Percentiles rank a stretch among this genome's conserved stretches.
Conservation (phyloP, 2,797 vertebrate species). For the Bradypodion pumilum region DNA sequence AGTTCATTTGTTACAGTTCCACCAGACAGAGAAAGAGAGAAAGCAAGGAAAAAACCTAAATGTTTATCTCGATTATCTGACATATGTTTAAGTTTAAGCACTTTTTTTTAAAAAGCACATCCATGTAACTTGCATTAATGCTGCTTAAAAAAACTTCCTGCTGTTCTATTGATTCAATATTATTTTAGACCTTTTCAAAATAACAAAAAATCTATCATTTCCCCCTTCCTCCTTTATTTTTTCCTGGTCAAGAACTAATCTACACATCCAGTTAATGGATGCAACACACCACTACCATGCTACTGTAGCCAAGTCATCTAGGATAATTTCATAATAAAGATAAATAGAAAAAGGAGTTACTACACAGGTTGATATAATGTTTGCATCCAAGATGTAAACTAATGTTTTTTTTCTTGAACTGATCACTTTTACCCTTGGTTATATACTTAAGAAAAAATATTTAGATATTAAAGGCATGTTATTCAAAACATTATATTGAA, state of each 20-base stretch:
- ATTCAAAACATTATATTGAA: conserved; percentile 38
- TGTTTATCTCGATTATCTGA: conserved; percentile 66
- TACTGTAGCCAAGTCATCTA: conserved; percentile 70
- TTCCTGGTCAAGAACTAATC: conserved; percentile 66
- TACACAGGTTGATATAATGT: conserved; percentile 78
- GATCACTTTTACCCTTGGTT: conserved; percentile 75
- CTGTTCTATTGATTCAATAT: conserved; percentile 71
- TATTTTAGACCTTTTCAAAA: conserved; percentile 55
- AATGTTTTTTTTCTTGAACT: conserved; percentile 79
- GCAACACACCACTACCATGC: conserved; percentile 67
- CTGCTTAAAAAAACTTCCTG: conserved; percentile 69
- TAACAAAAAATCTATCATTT: conserved; percentile 62
- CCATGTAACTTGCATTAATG: conserved; percentile 71
- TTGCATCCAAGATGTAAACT: conserved; percentile 82
- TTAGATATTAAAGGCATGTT: conserved; percentile 71
- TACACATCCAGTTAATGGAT: conserved; percentile 69
- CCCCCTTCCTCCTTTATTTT: conserved; percentile 55
- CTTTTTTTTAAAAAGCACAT: conserved; percentile 53
- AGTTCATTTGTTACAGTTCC: conserved; percentile 72
- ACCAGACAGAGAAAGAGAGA: conserved; percentile 69
- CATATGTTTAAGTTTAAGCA: conserved; percentile 72
- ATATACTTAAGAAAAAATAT: conserved; percentile 70
- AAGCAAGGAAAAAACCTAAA: conserved; percentile 63
- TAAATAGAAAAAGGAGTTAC: conserved; percentile 79
- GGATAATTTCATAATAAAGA: conserved; percentile 75